These are phyloP conservation scores for Aphidius ervi DNA, from an alignment of 1,140 invertebrate species.

Conservation along the genomic window DNA sequence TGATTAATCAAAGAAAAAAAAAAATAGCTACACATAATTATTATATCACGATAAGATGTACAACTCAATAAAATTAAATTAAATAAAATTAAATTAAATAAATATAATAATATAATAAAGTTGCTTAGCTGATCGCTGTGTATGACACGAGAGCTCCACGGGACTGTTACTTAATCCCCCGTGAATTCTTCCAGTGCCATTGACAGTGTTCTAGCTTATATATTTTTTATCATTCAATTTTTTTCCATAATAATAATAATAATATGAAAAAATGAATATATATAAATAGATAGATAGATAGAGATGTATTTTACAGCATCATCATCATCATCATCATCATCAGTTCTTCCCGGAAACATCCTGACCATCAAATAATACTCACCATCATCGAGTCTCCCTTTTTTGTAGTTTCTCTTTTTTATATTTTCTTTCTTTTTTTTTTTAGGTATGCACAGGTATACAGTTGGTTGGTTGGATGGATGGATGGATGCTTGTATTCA, in stretches of 20 bases:
- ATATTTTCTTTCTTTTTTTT: background rate
- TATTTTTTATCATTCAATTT: background rate
- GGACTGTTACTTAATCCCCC: constrained; percentile 47
- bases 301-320: background rate
- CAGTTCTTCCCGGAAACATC: constrained; percentile 39
- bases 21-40: too few species aligned
- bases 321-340: background rate
- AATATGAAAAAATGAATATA: too few species aligned
- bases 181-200: constrained; percentile 57
- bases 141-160: constrained; percentile 56
- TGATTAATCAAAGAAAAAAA: background rate
- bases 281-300: too few species aligned
- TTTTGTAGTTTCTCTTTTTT: background rate
- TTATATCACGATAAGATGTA: too few species aligned
- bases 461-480: too few species aligned
- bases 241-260: too few species aligned
- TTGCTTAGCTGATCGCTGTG: constrained; percentile 50
- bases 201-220: constrained; percentile 50
- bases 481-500: background rate
- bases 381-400: constrained; percentile 20
- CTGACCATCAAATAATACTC: constrained; percentile 26
- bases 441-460: too few species aligned
- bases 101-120: constrained; percentile 16
- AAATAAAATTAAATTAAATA: too few species aligned
- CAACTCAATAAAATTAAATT: too few species aligned